Evolutionary conservation across 2,888 invertebrate genomes (phyloP), one percentile per base, ranked within the genome.

Genomic region (Conchocele bisecta): DNA sequence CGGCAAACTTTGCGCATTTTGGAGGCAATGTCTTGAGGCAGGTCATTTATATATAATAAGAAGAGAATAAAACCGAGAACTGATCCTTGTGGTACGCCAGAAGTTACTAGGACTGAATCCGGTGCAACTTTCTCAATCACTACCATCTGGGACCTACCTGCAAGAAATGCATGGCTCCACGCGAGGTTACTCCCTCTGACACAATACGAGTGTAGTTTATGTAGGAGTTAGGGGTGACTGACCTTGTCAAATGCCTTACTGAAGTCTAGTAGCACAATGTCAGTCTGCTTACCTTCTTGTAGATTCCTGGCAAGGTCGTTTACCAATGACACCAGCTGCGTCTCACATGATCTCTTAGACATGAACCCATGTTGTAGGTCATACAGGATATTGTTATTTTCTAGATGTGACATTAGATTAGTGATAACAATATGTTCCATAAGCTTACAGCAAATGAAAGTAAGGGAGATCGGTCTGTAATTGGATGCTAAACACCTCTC

Each of bases 181-280:
- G n/a, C 13, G 9, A 61, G 29, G n/a, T 41, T 60, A 9, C 26
- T 35, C 24, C 46, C 48, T 17, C 35, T 28, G 2, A 67, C 39
- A 15, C 60, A 53, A 60, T 61, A 37, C 26, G 33, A 3, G 7
- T 61, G 57, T 11, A 56, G 20, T 42, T 56, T 61, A 37, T 41
- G 50, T 3, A 60, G 41, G 13, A 61, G 56, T 33, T 68, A 61
- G 15, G 35, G 35, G n/a, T 68, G 61, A 37, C 46, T 68, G 22
- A 56, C 48, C 33, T 56, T 68, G 20, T 61, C 61, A 28, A 50
- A 56, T 9, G 60, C 56, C 29, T 68, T 68, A 22, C 57, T 42
- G 35, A 69, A 63, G 22, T 69, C 56, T n/a, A 69, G 29, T 5
- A 68, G 46, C 11, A 68, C 44, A 15, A 67, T 15, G 29, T 68